Conservation (phyloP, 2,113 vertebrate genomes). For the Nothobranchius furzeri region DNA sequence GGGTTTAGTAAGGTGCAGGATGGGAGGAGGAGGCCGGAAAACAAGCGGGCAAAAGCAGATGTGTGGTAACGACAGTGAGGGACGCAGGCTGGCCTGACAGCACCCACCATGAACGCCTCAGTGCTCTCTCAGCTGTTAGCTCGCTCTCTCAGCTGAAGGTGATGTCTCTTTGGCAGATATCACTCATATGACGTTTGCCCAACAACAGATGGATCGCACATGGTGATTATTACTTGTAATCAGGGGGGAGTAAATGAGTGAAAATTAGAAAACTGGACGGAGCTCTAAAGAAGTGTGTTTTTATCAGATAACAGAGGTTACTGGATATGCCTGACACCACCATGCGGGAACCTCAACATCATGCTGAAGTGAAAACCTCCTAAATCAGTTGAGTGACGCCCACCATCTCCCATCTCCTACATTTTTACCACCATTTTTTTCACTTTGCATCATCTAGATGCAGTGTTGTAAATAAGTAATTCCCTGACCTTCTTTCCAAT, state of each 20-base stretch:
- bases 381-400: no score
- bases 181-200: conserved; percentile 57
- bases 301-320: not conserved
- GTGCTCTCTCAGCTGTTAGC: conserved; percentile 32
- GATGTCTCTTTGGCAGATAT: conserved; percentile 60
- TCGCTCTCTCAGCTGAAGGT: conserved; percentile 49
- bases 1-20: conserved; percentile 54
- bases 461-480: conserved; percentile 21
- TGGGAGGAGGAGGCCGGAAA: conserved; percentile 40
- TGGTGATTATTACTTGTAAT: conserved; percentile 52
- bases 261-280: conserved; percentile 7
- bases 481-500: conserved; percentile 1
- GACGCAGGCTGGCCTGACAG: conserved; percentile 12
- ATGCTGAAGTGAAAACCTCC: no score
- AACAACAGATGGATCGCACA: conserved; percentile 65
- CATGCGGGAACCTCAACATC: no score
- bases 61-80: conserved; percentile 45
- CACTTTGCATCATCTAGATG: conserved; percentile 1
- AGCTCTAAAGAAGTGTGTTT: not conserved
- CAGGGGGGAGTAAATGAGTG: conserved; percentile 1
- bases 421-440: not conserved
- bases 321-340: not conserved
- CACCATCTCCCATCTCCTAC: no score
- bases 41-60: conserved; percentile 63
- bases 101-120: conserved; percentile 51